Base-by-base conservation (phyloP, 1,140 invertebrate genomes). In the Saccostrea cuccullata region DNA sequence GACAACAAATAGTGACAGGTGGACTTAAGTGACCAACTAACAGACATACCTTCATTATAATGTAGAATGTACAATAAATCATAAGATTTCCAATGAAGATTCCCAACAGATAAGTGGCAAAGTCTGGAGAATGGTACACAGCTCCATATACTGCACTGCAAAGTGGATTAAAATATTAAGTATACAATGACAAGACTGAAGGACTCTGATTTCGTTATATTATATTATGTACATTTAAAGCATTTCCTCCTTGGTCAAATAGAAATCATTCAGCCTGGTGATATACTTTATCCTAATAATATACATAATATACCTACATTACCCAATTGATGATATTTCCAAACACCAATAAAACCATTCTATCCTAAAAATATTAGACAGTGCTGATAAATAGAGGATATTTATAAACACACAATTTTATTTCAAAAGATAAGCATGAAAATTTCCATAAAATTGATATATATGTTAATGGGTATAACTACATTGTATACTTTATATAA, bases 11-110 rank as follows among this genome's bases (percentile, higher is more conserved):
- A 47, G 40, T 3, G 30, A 15, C 5, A 26, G 77, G 13, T 36
- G 77, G 5, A 15, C 15, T 82, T 20, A 12, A n/a, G n/a, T n/a
- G n/a, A n/a, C n/a, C n/a, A n/a, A n/a, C n/a, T 15, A 20, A 23
- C 20, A 82, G n/a, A 88, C 93, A 94, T 95, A 97, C 97, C 96
- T 98, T 98, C 97, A 98, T 98, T 2, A 97, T 93, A 84, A 98
- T 97, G 93, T 98, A 98, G 94, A 98, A 98, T 64, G 96, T 94
- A 26, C 96, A 96, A 94, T 98, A 98, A 2, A 98, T 94, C 36
- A 98, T 95, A 56, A 98, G 96, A 95, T 98, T 98, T 1, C 96
- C 96, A 96, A 98, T 97, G 85, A 98, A 96, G 56, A 98, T 96
- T 15, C 96, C 96, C n/a, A 98, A 95, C 9, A 98, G 95, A 94